Evolutionary conservation across 2,888 invertebrate species (phyloP).

Genomic region (Leptinotarsa tumamoca): DNA sequence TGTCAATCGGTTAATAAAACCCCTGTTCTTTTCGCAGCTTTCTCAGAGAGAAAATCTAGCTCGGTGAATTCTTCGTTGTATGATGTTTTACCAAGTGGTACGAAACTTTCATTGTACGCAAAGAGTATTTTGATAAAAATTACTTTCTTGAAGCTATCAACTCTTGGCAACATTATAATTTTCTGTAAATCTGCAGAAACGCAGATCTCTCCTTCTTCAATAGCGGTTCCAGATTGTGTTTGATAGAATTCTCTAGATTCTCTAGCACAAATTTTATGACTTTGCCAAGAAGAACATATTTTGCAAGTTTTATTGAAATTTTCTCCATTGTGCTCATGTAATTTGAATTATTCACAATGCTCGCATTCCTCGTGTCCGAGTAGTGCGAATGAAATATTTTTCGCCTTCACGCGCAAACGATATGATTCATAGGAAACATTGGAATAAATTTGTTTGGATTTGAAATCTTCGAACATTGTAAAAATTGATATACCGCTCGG

Average conservation of each 20-base stretch:
- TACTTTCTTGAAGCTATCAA: conserved; percentile 7
- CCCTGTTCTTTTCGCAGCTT: not conserved
- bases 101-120: conserved; percentile 10
- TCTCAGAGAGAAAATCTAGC: not conserved
- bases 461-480: conserved; percentile 20
- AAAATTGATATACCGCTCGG: not conserved
- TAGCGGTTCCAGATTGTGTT: conserved; percentile 7
- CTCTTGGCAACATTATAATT: conserved; percentile 14
- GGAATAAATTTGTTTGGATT: conserved; percentile 16
- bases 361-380: no score
- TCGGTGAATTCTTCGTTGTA: not conserved
- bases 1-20: not conserved
- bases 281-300: not conserved
- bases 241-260: conserved; percentile 16
- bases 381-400: no score
- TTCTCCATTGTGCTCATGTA: no score
- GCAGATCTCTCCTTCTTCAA: conserved; percentile 4
- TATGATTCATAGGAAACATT: conserved; percentile 2
- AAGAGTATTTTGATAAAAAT: conserved; percentile 2
- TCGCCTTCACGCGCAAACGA: no score
- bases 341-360: no score
- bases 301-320: no score
- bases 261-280: conserved; percentile 8
- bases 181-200: conserved; percentile 11
- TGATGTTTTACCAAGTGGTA: conserved; percentile 14